Evolutionary conservation across 2,797 vertebrate genomes (phyloP), one percentile per base, ranked within the genome.

Genomic region (Tolypeutes matacus): DNA sequence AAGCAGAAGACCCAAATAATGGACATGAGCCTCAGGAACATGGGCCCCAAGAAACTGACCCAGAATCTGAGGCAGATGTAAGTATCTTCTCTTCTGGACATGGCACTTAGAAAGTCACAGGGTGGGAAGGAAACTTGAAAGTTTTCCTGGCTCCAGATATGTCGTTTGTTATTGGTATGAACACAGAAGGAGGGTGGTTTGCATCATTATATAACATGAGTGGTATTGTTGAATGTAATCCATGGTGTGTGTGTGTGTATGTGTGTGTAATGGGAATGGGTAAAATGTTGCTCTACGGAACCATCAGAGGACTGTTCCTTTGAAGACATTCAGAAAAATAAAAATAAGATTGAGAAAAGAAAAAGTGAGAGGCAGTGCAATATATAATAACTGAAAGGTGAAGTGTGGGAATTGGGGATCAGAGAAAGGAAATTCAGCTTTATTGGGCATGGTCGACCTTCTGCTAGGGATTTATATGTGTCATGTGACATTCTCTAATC

Each of bases 1-100:
- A 98, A 97, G 98, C 98, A 34, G 98, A 98, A 49, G 98, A 98
- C 86, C 97, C 97, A 65, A 98, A 98, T 84, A 98, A 98, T 64
- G 97, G 96, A 89, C 98, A 96, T 18, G 98, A 98, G 7, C 98
- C 97, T 85, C 98, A 73, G 9, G 98, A 96, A 76, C 96, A 97
- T 58, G 97, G 97, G 27, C 98, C 92, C 46, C 98, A 83, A 62
- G 98, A 78, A 92, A 96, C 96, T 14, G 98, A 98, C 34, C 97
- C 97, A 5, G 98, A 97, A 65, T 97, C 96, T 20, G 98, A 97
- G 62, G 97, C 86, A 65, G 96, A 98, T 73, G 98, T 97, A 95
- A 97, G 97, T 96, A 13, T 51, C 49, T 17, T 89, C 51, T 31
- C 13, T 12, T 34, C 75, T 9, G 2, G 5, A 31, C 46, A 14